Conservation (phyloP, 2,113 vertebrate species). For the Scophthalmus maximus region DNA sequence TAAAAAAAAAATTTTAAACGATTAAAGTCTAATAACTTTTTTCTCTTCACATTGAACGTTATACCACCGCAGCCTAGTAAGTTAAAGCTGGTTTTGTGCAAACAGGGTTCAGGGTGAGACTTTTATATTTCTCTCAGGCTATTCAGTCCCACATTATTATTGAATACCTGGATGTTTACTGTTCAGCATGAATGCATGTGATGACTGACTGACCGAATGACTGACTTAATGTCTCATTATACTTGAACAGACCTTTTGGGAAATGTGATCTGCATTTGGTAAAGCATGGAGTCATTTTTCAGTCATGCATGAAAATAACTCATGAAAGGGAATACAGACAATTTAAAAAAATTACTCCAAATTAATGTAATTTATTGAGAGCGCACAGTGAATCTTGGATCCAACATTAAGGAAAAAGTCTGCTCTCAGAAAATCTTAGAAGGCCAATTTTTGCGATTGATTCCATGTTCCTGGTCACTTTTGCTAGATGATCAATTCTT, state of each 20-base stretch:
- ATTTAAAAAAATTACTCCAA: background rate
- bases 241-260: slow-evolving; percentile 7
- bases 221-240: slow-evolving; percentile 8
- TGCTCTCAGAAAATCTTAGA: too few relatives aligned
- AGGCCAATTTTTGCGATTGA: too few relatives aligned
- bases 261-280: slow-evolving; percentile 12
- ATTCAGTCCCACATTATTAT: slow-evolving; percentile 22
- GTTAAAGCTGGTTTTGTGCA: background rate
- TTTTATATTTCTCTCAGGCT: slow-evolving; percentile 54
- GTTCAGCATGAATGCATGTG: slow-evolving; percentile 45
- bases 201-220: slow-evolving; percentile 39
- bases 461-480: too few relatives aligned
- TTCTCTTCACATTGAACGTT: background rate
- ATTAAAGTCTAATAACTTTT: background rate
- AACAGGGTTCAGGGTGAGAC: background rate
- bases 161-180: slow-evolving; percentile 77
- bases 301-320: background rate
- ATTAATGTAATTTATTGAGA: background rate
- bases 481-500: too few relatives aligned
- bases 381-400: too few relatives aligned
- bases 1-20: background rate
- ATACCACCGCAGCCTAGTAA: background rate
- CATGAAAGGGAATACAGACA: background rate
- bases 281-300: slow-evolving; percentile 4
- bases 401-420: too few relatives aligned